A percentile compares a stretch with the other conserved stretches of the same genome.
Evolutionary conservation across 2,888 invertebrate genomes (phyloP).

Genomic region (Thera britannica): DNA sequence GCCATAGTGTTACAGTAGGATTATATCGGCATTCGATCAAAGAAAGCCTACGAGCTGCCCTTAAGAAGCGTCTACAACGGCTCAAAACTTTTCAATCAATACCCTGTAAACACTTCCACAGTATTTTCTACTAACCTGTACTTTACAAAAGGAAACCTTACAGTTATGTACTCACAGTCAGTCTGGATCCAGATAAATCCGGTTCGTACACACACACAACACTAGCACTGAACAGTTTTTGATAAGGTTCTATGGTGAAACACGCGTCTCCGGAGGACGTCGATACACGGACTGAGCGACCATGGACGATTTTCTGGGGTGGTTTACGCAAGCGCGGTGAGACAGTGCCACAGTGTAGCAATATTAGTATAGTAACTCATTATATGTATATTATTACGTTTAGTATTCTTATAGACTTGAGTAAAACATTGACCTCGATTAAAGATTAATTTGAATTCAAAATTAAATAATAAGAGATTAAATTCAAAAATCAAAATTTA

Average conservation of each 20-base stretch:
- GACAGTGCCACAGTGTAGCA: conserved; percentile 22
- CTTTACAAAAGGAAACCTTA: neutral
- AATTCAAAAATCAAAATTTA: too few relatives aligned
- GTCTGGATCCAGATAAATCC: conserved; percentile 62
- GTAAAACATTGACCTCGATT: too few relatives aligned
- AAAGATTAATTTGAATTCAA: too few relatives aligned
- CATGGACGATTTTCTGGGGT: conserved; percentile 77
- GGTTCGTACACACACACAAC: conserved; percentile 46
- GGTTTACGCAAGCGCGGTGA: conserved; percentile 67
- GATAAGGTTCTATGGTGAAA: conserved; percentile 47
- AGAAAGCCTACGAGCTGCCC: conserved; percentile 16
- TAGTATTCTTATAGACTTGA: too few relatives aligned
- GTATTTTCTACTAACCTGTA: conserved; percentile 2
- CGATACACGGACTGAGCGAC: conserved; percentile 78
- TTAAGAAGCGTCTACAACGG: conserved; percentile 9
- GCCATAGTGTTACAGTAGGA: conserved; percentile 13
- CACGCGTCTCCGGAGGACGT: conserved; percentile 62
- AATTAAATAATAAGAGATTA: too few relatives aligned
- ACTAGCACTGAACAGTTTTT: conserved; percentile 40
- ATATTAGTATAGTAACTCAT: conserved; percentile 31
- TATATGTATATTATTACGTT: neutral
- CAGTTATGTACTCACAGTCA: conserved; percentile 62
- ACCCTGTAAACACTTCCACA: conserved; percentile 19
- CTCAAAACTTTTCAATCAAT: conserved; percentile 34
- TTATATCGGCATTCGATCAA: conserved; percentile 13